Conservation (phyloP, 2,797 vertebrate species). For the Syngnathus acus region DNA sequence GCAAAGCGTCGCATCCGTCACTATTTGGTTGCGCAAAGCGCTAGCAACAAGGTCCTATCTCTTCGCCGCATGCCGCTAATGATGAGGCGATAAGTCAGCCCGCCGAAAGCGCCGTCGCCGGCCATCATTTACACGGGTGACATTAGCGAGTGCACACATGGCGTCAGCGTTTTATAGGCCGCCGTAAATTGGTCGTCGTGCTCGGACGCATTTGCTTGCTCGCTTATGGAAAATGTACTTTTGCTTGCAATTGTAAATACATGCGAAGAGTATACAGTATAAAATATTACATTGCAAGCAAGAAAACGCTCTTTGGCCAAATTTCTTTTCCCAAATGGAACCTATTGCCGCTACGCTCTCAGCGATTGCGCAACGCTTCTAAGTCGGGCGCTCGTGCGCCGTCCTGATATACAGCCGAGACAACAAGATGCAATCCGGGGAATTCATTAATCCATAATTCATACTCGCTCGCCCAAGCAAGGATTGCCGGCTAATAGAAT, state of each 20-base stretch:
- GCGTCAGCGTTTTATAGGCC: background rate
- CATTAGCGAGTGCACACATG: background rate
- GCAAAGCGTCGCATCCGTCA: background rate
- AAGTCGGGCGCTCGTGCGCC: too few relatives aligned
- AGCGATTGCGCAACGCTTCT: background rate
- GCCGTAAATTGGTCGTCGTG: background rate
- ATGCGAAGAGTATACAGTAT: too few relatives aligned
- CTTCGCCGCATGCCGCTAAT: background rate
- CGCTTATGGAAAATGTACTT: too few relatives aligned
- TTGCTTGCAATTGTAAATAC: too few relatives aligned
- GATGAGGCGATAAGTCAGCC: background rate
- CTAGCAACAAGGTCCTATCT: background rate
- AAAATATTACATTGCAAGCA: too few relatives aligned
- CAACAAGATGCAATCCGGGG: background rate
- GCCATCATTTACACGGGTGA: background rate
- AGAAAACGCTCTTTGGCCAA: too few relatives aligned
- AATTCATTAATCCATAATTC: conserved; percentile 3
- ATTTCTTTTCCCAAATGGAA: too few relatives aligned
- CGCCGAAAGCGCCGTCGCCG: background rate
- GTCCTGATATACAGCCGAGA: background rate
- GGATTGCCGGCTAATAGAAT: background rate
- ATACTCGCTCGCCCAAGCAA: background rate
- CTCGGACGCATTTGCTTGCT: too few relatives aligned
- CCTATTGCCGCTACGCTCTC: background rate
- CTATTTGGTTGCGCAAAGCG: too few relatives aligned